Conservation (phyloP, 2,797 vertebrate genomes). For the Etheostoma nigrum region DNA sequence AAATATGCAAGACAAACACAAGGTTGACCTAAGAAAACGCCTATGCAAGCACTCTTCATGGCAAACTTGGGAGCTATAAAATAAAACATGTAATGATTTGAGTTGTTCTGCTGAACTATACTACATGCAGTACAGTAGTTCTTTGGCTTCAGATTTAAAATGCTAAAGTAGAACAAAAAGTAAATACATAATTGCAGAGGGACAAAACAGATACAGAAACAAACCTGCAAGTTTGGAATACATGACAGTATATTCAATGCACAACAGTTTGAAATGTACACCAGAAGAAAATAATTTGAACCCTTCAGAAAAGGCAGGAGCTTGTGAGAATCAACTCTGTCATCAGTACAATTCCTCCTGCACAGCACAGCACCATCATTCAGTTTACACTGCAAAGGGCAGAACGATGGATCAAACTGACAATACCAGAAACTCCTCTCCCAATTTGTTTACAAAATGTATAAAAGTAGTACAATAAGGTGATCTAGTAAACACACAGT, state of each 20-base stretch:
- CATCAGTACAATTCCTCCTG: slow-evolving; percentile 40
- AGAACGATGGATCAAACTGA: slow-evolving; percentile 14
- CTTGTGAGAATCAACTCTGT: slow-evolving; percentile 50
- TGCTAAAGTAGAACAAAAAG: background rate
- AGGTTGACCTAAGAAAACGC: slow-evolving; percentile 37
- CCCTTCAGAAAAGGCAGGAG: slow-evolving; percentile 31
- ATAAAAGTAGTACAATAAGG: slow-evolving; percentile 22
- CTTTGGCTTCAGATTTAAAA: slow-evolving; percentile 27
- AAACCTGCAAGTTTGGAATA: slow-evolving; percentile 11
- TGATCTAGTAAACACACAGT: slow-evolving; percentile 52
- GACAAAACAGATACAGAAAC: slow-evolving; percentile 7
- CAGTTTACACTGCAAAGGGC: slow-evolving; percentile 21
- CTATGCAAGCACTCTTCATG: slow-evolving; percentile 38
- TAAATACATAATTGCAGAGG: background rate
- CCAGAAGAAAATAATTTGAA: slow-evolving; percentile 42
- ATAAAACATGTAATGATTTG: slow-evolving; percentile 47
- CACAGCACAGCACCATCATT: slow-evolving; percentile 25
- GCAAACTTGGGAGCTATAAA: slow-evolving; percentile 54
- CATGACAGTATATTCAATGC: slow-evolving; percentile 35
- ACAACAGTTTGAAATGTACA: slow-evolving; percentile 29
- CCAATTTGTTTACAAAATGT: slow-evolving; percentile 16
- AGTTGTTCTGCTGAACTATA: slow-evolving; percentile 24
- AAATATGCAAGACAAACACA: slow-evolving; percentile 53
- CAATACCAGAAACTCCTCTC: slow-evolving; percentile 24
- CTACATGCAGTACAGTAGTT: slow-evolving; percentile 19